Conservation (phyloP, 2,113 vertebrate species). For the Ptyas mucosa region DNA sequence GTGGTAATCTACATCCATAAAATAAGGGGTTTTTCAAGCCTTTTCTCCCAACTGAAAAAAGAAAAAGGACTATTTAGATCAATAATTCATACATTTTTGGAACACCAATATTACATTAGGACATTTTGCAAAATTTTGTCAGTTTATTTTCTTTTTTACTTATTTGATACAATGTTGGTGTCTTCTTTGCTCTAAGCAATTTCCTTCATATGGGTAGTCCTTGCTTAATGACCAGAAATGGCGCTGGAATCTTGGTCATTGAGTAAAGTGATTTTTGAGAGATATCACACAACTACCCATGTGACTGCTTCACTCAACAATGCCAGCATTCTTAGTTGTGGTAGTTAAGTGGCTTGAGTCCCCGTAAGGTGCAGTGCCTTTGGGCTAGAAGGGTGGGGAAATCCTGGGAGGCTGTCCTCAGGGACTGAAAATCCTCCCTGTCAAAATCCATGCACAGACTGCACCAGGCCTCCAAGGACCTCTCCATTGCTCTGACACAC, state of each 20-base stretch:
- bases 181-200: background rate
- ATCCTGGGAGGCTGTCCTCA: background rate
- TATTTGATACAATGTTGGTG: background rate
- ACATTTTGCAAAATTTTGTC: background rate
- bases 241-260: background rate
- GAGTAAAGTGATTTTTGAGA: background rate
- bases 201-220: background rate
- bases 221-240: background rate
- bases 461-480: too few relatives aligned
- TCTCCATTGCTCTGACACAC: too few relatives aligned
- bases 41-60: background rate
- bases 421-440: too few relatives aligned
- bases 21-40: background rate
- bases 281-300: background rate
- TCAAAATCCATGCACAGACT: too few relatives aligned
- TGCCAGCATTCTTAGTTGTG: background rate
- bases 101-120: background rate
- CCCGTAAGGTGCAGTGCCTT: background rate
- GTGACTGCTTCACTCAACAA: background rate
- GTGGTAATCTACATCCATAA: background rate
- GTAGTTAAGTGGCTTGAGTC: background rate
- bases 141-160: background rate
- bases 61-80: background rate
- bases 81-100: background rate
- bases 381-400: background rate